These are phyloP conservation scores for Perognathus longimembris DNA, from an alignment of 2,113 vertebrate genomes.

Conservation along the genomic window DNA sequence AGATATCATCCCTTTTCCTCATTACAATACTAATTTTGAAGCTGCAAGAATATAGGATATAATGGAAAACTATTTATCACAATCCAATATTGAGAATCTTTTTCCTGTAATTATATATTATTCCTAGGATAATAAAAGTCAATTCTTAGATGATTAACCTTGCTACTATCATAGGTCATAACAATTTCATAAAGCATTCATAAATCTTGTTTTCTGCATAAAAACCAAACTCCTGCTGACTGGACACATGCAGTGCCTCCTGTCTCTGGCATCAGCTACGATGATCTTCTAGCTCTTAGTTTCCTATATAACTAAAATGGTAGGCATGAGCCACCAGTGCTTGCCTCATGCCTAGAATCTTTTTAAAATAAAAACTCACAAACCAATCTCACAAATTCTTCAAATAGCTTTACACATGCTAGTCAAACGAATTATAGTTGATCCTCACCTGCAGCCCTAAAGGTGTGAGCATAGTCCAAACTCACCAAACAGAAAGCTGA, in stretches of 20 bases:
- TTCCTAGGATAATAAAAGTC: background rate
- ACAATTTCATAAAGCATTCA: background rate
- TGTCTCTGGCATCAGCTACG: background rate
- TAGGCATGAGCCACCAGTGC: too few relatives aligned
- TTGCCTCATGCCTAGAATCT: background rate
- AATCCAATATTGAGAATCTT: background rate
- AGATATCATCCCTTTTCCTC: background rate
- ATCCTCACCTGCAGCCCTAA: background rate
- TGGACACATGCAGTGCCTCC: background rate
- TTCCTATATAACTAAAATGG: too few relatives aligned
- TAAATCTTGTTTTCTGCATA: slow-evolving; percentile 25
- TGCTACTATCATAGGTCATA: background rate
- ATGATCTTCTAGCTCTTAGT: too few relatives aligned
- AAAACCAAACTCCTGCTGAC: background rate
- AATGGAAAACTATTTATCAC: slow-evolving; percentile 9
- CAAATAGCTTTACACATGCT: background rate
- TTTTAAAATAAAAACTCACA: background rate
- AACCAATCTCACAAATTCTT: background rate
- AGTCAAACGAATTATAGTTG: background rate
- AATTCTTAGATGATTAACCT: background rate
- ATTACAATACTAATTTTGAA: slow-evolving; percentile 21
- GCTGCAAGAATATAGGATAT: background rate
- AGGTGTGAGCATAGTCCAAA: background rate
- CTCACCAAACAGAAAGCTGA: background rate
- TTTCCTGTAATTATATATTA: background rate